phyloP scores from a whole-genome alignment of 1,140 invertebrate species.

The Drosophila kohkoa region DNA sequence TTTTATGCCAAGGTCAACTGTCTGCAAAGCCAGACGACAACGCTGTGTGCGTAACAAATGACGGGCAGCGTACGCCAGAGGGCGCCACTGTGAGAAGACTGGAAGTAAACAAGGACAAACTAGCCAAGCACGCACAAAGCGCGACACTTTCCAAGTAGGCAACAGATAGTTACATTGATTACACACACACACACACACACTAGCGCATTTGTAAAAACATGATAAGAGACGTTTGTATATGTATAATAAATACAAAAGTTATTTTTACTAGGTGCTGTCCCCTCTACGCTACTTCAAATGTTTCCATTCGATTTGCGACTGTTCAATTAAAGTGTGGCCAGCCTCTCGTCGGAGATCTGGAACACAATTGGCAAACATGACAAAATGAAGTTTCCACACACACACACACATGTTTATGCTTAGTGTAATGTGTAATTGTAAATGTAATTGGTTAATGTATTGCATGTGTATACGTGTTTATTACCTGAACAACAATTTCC shows the following conservation, averaged over 20 bases:
- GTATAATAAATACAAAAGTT: not conserved
- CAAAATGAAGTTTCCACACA: conserved; percentile 21
- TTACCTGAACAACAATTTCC: conserved; percentile 46
- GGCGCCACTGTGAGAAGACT: not conserved
- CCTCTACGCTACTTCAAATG: not conserved
- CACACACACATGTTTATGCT: not conserved
- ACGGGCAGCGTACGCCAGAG: not conserved
- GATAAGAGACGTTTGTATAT: not conserved
- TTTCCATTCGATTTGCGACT: not conserved
- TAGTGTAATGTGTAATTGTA: too few relatives aligned
- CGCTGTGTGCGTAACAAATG: conserved; percentile 16
- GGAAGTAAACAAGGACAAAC: conserved; percentile 22
- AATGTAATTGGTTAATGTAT: not conserved
- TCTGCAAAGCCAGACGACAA: conserved; percentile 36
- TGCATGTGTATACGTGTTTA: conserved; percentile 10
- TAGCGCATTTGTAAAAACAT: not conserved
- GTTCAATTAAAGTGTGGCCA: conserved; percentile 4
- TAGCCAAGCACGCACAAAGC: not conserved
- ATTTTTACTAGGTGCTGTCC: not conserved
- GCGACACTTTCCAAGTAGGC: conserved; percentile 6
- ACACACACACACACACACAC: not conserved
- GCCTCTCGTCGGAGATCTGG: conserved; percentile 10
- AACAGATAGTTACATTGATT: conserved; percentile 18
- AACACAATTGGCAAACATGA: conserved; percentile 18
- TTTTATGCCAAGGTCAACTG: conserved; percentile 54